These are phyloP conservation scores for Saxidomus purpurata DNA, from an alignment of 1,140 invertebrate genomes.

Conservation along the genomic window DNA sequence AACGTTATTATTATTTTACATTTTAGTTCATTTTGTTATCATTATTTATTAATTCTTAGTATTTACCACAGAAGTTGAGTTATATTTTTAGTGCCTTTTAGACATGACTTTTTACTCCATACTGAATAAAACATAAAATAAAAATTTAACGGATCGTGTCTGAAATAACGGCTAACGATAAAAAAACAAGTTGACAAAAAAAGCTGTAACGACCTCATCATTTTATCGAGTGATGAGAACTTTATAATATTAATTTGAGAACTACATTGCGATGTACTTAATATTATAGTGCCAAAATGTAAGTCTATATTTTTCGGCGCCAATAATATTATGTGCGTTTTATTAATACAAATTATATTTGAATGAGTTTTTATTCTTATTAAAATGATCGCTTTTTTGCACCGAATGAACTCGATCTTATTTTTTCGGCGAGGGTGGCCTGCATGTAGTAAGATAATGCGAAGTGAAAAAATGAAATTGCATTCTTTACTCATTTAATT, in stretches of 20 bases:
- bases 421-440: slow-evolving; percentile 25
- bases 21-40: no score
- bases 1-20: no score
- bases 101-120: no score
- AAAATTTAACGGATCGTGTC: no score
- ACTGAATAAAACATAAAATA: no score
- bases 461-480: slow-evolving; percentile 7
- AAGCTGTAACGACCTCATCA: not conserved
- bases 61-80: no score
- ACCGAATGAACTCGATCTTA: slow-evolving; percentile 6
- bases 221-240: not conserved
- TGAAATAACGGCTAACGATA: no score
- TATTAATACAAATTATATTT: slow-evolving; percentile 15
- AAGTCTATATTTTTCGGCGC: slow-evolving; percentile 17
- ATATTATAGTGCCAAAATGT: not conserved
- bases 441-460: not conserved
- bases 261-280: not conserved
- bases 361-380: not conserved
- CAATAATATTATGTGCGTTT: slow-evolving; percentile 12
- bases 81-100: no score
- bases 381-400: not conserved
- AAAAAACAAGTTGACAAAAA: no score
- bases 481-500: not conserved
- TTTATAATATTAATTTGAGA: slow-evolving; percentile 3
- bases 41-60: no score